Evolutionary conservation across 30 jellyfish, hydroid and myxozoan species (phyloP), one percentile per base, ranked within the genome.

Genomic region (Sanderia malayensis): DNA sequence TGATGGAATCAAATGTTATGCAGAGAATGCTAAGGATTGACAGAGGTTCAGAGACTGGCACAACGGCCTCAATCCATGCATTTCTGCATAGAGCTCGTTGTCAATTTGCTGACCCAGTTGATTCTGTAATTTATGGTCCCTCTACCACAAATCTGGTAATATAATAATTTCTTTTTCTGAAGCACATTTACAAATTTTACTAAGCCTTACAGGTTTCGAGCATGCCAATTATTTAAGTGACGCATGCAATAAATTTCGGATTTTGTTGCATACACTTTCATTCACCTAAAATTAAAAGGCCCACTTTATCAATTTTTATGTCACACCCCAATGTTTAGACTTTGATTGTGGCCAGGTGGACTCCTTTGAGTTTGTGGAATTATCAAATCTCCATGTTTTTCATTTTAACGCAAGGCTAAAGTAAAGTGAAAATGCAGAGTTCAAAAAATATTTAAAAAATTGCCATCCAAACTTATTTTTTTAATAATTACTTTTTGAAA

Each of bases 31-130:
- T 74, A 8, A 20, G 86, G 55, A 15, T 58, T 11, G 86, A 74
- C 33, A 74, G 30, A 74, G 86, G 86, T 10, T 25, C 86, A 30
- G 86, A 74, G 46, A 74, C 86, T 4, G 69, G 68, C 28, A 57
- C 57, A 8, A 44, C 44, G 77, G 86, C 79, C 8, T 15, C 68
- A 10, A 74, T 59, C 17, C 86, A 74, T 44, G 79, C 69, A 6
- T 74, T 15, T 37, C 69, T 74, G 70, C 68, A 25, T 9, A 34
- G 57, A n/a, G 33, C 26, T 27, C 68, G 44, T 9, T 45, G 57
- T 17, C 55, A 41, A 41, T 41, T 41, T 41, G 79, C 59, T 58
- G 86, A 74, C 30, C 79, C 86, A 4, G 80, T 28, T 33, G 67
- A 61, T n/a, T n/a, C n/a, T n/a, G n/a, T n/a, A n/a, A n/a, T n/a